Conservation (phyloP, 2,888 invertebrate species). For the Gymnosoma rotundatum region DNA sequence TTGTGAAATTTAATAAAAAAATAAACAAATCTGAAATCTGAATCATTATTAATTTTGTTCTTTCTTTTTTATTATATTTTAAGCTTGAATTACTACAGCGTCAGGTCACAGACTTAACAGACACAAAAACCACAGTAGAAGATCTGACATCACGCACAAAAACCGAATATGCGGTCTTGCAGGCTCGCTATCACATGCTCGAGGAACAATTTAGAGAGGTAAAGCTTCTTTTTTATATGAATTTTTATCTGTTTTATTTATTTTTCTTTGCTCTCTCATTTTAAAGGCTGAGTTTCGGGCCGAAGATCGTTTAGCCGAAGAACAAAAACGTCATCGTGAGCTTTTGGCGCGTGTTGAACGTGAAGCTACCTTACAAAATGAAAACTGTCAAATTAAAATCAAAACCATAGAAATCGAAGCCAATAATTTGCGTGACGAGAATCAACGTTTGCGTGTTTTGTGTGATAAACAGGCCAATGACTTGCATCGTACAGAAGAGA, state of each 20-base stretch:
- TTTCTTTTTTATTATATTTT: slow-evolving; percentile 73
- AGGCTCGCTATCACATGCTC: slow-evolving; percentile 94
- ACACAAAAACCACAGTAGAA: slow-evolving; percentile 93
- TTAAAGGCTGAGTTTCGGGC: slow-evolving; percentile 88
- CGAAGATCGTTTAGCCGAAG: slow-evolving; percentile 89
- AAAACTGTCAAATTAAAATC: slow-evolving; percentile 88
- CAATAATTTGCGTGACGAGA: slow-evolving; percentile 86
- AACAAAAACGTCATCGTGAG: slow-evolving; percentile 93
- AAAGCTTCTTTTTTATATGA: slow-evolving; percentile 61
- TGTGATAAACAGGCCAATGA: slow-evolving; percentile 86
- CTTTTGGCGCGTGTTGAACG: slow-evolving; percentile 91
- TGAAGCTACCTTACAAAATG: slow-evolving; percentile 90
- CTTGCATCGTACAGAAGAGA: slow-evolving; percentile 83
- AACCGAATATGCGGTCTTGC: slow-evolving; percentile 95
- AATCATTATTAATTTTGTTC: background rate
- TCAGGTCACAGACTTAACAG: slow-evolving; percentile 94
- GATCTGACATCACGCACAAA: slow-evolving; percentile 94
- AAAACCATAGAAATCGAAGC: slow-evolving; percentile 88
- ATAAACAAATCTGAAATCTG: background rate
- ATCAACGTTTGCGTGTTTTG: slow-evolving; percentile 84
- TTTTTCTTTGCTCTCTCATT: slow-evolving; percentile 22
- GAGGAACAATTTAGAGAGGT: slow-evolving; percentile 91
- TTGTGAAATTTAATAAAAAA: background rate
- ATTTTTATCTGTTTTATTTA: background rate
- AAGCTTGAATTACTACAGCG: slow-evolving; percentile 96